phyloP scores from a whole-genome alignment of 2,888 invertebrate species.

The Morpho achilles region DNA sequence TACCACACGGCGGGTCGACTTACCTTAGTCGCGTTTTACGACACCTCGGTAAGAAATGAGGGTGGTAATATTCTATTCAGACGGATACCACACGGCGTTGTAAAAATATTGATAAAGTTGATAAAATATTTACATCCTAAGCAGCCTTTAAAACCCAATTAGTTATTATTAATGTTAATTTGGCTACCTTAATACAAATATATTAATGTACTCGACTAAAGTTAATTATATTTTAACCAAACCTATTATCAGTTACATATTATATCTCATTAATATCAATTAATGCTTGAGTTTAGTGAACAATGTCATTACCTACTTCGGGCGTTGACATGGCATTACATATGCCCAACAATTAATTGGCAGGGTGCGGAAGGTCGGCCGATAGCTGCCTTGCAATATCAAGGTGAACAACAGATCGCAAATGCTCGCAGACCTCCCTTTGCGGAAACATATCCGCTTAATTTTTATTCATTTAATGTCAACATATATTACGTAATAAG shows the following conservation, averaged over 20 bases:
- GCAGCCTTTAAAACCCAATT: slow-evolving; percentile 1
- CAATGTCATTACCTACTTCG: slow-evolving; percentile 20
- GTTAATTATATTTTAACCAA: neutral
- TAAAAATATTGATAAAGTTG: too few species aligned
- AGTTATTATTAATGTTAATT: slow-evolving; percentile 2
- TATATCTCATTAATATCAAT: slow-evolving; percentile 8
- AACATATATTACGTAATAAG: slow-evolving; percentile 16
- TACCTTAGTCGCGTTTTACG: too few species aligned
- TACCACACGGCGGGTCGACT: too few species aligned
- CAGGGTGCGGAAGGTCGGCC: slow-evolving; percentile 27
- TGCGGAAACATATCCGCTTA: slow-evolving; percentile 25
- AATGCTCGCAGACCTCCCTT: slow-evolving; percentile 17
- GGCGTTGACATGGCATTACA: slow-evolving; percentile 30
- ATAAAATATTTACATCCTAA: neutral
- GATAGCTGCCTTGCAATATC: slow-evolving; percentile 27
- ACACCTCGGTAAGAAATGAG: too few species aligned
- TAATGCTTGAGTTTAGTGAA: slow-evolving; percentile 7
- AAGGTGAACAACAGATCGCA: slow-evolving; percentile 25
- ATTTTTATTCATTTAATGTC: slow-evolving; percentile 16
- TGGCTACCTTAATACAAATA: slow-evolving; percentile 2
- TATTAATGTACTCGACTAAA: neutral
- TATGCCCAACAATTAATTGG: slow-evolving; percentile 28
- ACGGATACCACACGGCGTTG: too few species aligned
- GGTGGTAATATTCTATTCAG: too few species aligned
- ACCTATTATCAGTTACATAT: slow-evolving; percentile 1